Base-by-base conservation (phyloP, 2,888 invertebrate species). In the Lysandra coridon region DNA sequence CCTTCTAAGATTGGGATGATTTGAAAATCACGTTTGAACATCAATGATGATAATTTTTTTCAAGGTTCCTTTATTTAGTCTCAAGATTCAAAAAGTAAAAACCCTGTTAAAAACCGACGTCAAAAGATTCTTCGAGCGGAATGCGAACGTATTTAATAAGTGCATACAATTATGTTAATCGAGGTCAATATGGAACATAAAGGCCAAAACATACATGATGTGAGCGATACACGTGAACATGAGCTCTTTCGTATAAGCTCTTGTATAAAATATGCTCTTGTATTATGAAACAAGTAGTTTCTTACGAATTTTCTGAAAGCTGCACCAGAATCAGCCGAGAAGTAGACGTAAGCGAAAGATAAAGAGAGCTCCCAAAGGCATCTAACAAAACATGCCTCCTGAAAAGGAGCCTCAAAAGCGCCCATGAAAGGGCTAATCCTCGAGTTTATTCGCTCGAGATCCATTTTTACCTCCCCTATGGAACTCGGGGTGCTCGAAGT, bases 191-290 rank as follows among this genome's bases (percentile, higher is more conserved):
- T 49, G 53, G 14, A 49, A 76, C 33, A 53, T 30, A 49, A 53
- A 76, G 76, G 76, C 76, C 49, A 49, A 75, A 75, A 75, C 76
- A 30, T 57, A 74, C 73, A 74, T 44, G 73, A 74, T 44, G 73
- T 74, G n/a, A 44, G 3, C 44, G 2, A 44, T n/a, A 73, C 73
- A 37, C 23, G 64, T 30, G 23, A 64, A 64, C 10, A 2, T 30
- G 23, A 5, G 33, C 33, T 69, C 12, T 69, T 14, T 3, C 23
- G 30, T 64, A 62, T 60, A 60, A 5, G n/a, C 10, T 5, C 40
- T 40, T 6, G 40, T 40, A 40, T 40, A 40, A 40, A 5, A 40
- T 44, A 44, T 10, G 57, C 57, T 57, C 17, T 57, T n/a, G 60
- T n/a, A n/a, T n/a, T 14, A 60, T 60, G 60, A 53, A 53, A 53